Evolutionary conservation across 2,888 invertebrate species (phyloP).

Genomic region (Sphaerophoria rueppellii): DNA sequence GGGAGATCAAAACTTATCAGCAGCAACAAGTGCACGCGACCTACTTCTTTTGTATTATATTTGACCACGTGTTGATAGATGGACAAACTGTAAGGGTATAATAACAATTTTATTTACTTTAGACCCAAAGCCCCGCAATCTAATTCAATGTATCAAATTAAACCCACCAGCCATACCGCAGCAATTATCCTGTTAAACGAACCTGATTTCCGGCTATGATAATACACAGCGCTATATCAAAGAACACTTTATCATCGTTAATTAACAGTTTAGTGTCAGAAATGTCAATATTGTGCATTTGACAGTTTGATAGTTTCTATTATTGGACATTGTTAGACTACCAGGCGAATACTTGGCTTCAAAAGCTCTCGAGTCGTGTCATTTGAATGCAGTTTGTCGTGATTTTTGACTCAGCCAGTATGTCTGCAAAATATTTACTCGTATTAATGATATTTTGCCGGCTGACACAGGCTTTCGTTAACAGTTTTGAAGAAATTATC

Average conservation of each 20-base stretch:
- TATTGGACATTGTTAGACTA: conserved; percentile 1
- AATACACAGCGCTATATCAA: conserved; percentile 1
- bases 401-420: conserved; percentile 9
- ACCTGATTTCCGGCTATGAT: conserved; percentile 17
- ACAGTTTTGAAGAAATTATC: conserved; percentile 21
- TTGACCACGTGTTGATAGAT: too few relatives aligned
- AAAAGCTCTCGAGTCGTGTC: not conserved
- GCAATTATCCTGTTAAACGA: conserved; percentile 52
- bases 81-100: too few relatives aligned
- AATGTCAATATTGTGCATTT: conserved; percentile 39
- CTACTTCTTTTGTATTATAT: too few relatives aligned
- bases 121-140: not conserved
- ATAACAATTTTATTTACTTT: too few relatives aligned
- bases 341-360: not conserved
- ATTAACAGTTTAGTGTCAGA: conserved; percentile 29
- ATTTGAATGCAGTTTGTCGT: not conserved
- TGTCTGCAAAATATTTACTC: conserved; percentile 30
- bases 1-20: too few relatives aligned
- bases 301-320: conserved; percentile 29
- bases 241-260: conserved; percentile 45
- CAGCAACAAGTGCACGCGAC: too few relatives aligned
- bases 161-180: not conserved
- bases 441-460: not conserved
- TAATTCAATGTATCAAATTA: conserved; percentile 22
- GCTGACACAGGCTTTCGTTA: not conserved